Percentiles rank a stretch among this genome's conserved stretches.
Evolutionary conservation across 1,140 invertebrate species (phyloP).

Genomic region (Lasioglossum baleicum): DNA sequence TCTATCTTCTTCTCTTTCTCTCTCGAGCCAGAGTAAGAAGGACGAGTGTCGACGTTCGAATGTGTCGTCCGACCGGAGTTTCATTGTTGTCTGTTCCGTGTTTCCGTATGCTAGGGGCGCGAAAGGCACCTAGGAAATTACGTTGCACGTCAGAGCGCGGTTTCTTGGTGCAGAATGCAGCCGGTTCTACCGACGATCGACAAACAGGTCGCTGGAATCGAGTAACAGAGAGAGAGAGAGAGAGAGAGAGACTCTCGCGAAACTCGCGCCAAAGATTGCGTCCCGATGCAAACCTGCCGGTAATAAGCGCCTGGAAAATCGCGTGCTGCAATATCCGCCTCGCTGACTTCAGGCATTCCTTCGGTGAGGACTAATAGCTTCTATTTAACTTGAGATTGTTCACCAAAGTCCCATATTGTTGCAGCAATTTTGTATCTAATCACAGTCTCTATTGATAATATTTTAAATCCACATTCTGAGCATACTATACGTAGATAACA

Average conservation of each 20-base stretch:
- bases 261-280: constrained; percentile 31
- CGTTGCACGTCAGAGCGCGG: constrained; percentile 60
- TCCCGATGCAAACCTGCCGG: no score
- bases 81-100: constrained; percentile 53
- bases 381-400: no score
- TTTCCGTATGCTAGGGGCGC: constrained; percentile 48
- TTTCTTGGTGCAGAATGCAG: constrained; percentile 46
- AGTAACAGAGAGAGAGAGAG: neutral
- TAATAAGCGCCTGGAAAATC: no score
- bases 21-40: neutral
- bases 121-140: constrained; percentile 62
- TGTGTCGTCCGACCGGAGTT: constrained; percentile 19
- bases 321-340: no score
- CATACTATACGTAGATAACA: no score
- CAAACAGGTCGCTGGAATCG: neutral
- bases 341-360: no score
- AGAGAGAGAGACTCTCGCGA: constrained; percentile 5
- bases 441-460: no score
- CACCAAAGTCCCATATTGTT: no score
- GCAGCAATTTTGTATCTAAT: no score
- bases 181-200: constrained; percentile 42
- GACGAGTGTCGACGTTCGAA: constrained; percentile 14
- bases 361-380: no score
- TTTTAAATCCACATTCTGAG: no score
- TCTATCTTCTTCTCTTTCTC: no score